A percentile compares a stretch with the other conserved stretches of the same genome.
phyloP scores from a whole-genome alignment of 2,888 invertebrate genomes.

The Monoplex corrugatus region DNA sequence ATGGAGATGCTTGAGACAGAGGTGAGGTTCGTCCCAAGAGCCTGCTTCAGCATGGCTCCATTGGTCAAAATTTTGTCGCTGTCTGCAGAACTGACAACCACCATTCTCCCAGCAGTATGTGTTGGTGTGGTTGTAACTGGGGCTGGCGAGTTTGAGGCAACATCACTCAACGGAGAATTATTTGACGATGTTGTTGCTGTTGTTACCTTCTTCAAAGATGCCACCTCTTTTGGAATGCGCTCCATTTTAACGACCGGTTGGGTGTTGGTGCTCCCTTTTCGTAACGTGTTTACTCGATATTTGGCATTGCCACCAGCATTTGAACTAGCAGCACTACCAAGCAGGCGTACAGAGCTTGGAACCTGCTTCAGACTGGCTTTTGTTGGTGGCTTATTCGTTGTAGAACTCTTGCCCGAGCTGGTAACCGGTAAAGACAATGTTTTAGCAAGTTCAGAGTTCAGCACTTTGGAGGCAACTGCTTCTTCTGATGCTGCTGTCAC shows the following conservation, averaged over 20 bases:
- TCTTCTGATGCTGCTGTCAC: constrained; percentile 45
- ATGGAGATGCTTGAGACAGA: constrained; percentile 45
- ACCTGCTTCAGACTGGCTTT: constrained; percentile 75
- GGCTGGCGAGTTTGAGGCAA: constrained; percentile 35
- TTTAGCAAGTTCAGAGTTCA: constrained; percentile 57
- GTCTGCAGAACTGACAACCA: neutral
- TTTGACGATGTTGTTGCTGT: constrained; percentile 52
- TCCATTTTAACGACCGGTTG: constrained; percentile 80
- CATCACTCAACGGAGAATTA: constrained; percentile 47
- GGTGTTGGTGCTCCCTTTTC: constrained; percentile 71
- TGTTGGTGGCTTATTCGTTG: constrained; percentile 59
- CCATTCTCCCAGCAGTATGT: neutral
- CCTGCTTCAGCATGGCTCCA: constrained; percentile 57
- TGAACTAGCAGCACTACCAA: constrained; percentile 14
- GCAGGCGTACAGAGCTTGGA: constrained; percentile 64
- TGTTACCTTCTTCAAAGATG: constrained; percentile 21
- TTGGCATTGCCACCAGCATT: neutral
- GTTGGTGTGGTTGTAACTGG: neutral
- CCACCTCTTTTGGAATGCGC: constrained; percentile 72
- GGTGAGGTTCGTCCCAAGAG: constrained; percentile 43
- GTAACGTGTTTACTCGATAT: constrained; percentile 28
- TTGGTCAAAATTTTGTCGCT: constrained; percentile 52
- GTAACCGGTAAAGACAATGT: constrained; percentile 50
- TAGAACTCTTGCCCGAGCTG: constrained; percentile 40
- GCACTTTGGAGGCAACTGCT: constrained; percentile 46